Evolutionary conservation across 2,888 invertebrate genomes (phyloP).

Genomic region (Prosopocoilus inquinatus): DNA sequence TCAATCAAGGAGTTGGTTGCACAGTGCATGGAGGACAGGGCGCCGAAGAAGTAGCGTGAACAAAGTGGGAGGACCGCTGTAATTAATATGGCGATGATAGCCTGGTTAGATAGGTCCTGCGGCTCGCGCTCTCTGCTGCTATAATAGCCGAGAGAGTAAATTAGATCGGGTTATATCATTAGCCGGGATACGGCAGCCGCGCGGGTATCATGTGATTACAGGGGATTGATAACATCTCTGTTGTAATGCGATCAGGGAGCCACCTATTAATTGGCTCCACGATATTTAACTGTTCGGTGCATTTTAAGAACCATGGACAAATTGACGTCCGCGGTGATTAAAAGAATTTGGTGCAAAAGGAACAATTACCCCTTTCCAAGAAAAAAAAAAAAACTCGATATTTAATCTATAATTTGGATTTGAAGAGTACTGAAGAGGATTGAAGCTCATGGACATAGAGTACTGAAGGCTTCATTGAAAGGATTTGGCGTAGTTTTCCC

Average conservation of each 20-base stretch:
- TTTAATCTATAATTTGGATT: too few species aligned
- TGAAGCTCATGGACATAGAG: too few species aligned
- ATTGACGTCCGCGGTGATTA: too few species aligned
- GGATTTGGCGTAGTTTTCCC: too few species aligned
- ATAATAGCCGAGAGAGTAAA: conserved; percentile 11
- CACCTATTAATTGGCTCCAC: conserved; percentile 13
- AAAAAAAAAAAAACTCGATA: too few species aligned
- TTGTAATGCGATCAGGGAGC: conserved; percentile 22
- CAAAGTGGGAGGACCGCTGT: conserved; percentile 10
- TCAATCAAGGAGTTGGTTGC: conserved; percentile 1
- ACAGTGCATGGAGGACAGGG: not conserved
- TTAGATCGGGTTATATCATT: conserved; percentile 22
- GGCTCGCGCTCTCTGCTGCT: not conserved
- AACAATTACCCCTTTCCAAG: too few species aligned
- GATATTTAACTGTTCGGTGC: conserved; percentile 2
- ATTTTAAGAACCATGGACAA: too few species aligned
- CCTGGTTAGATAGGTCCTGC: conserved; percentile 13
- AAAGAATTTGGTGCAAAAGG: too few species aligned
- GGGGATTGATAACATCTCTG: conserved; percentile 29
- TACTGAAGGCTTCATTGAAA: too few species aligned
- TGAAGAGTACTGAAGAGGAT: too few species aligned
- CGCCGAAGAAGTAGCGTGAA: conserved; percentile 6
- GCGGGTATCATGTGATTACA: conserved; percentile 24
- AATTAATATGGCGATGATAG: conserved; percentile 17
- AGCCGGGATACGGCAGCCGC: conserved; percentile 17